Evolutionary conservation across 2,888 invertebrate genomes (phyloP), one percentile per base, ranked within the genome.

Genomic region (Timema podura): DNA sequence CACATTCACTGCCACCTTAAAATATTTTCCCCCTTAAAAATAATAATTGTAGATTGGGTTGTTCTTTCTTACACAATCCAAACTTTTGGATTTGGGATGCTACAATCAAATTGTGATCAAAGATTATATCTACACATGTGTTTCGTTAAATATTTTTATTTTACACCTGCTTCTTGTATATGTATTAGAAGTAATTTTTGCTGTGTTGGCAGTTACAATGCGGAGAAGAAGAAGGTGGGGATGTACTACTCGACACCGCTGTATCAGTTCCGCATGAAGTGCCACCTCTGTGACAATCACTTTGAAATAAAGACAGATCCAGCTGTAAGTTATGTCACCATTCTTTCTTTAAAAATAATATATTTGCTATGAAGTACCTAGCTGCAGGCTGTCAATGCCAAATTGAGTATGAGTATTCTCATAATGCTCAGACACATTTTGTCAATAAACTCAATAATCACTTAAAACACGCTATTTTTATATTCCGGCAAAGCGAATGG

Each of bases 241-340:
- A 98, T 96, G 93, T 99, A 99, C 80, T 98, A 97, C 79, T 93
- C 92, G 1, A 99, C 99, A 0, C 98, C 99, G 0, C 88, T 99
- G 2, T 99, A 96, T 80, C 95, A 98, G 81, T 99, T 99, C 79
- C 88, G 95, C 69, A 99, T 99, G 98, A 98, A 98, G 79, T 99
- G 99, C 79, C 98, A 99, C 81, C 84, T 99, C 6, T 97, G 99
- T 80, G 92, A 96, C 79, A 98, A 97, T 82, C 92, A 98, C 82
- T 95, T 97, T 84, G 94, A 96, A 80, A 99, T 99, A 73, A 95
- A 97, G 83, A 98, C 98, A 13, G 99, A 99, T 86, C 99, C 99
- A 70, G 95, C 89, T 71, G 95, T 95, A 85, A 85, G 87, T 83
- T 74, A 48, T 6, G 48, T 3, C 64, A 69, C 45, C 70, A 65